Evolutionary conservation across 1,140 invertebrate genomes (phyloP).

Genomic region (Drosophila malerkotliana): DNA sequence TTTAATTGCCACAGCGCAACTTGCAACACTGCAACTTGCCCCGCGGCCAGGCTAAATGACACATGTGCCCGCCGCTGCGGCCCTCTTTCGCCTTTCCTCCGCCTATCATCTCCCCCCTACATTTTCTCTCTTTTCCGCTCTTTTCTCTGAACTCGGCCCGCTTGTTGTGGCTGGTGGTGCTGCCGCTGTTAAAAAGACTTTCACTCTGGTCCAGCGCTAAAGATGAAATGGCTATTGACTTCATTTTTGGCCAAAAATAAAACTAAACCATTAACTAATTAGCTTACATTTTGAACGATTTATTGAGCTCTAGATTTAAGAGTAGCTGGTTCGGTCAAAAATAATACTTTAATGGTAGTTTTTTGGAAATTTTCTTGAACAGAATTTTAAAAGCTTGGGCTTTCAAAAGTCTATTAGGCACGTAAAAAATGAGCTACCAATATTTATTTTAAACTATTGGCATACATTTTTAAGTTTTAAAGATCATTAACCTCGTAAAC

Average conservation of each 20-base stretch:
- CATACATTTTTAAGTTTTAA: no score
- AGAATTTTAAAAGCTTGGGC: neutral
- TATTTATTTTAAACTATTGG: neutral
- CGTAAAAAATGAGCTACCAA: neutral
- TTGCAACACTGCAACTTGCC: conserved; percentile 50
- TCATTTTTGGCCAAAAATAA: conserved; percentile 67
- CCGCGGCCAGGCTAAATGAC: conserved; percentile 72
- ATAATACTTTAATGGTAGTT: conserved; percentile 6
- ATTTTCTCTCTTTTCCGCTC: conserved; percentile 31
- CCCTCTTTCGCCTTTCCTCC: conserved; percentile 16
- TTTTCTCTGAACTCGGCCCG: conserved; percentile 11
- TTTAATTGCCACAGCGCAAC: conserved; percentile 63
- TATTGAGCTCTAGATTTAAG: conserved; percentile 49
- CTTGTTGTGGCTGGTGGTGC: conserved; percentile 23
- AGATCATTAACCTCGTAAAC: neutral
- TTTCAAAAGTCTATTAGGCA: neutral
- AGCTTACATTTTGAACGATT: conserved; percentile 63
- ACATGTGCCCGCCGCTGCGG: conserved; percentile 46
- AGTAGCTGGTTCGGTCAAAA: conserved; percentile 27
- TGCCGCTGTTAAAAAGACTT: conserved; percentile 61
- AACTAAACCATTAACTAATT: conserved; percentile 73
- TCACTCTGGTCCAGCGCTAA: conserved; percentile 60
- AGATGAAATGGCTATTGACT: conserved; percentile 76
- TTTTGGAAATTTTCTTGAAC: neutral
- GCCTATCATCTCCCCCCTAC: conserved; percentile 1